Conservation (phyloP, 2,888 invertebrate species). For the Philereme vetulata region DNA sequence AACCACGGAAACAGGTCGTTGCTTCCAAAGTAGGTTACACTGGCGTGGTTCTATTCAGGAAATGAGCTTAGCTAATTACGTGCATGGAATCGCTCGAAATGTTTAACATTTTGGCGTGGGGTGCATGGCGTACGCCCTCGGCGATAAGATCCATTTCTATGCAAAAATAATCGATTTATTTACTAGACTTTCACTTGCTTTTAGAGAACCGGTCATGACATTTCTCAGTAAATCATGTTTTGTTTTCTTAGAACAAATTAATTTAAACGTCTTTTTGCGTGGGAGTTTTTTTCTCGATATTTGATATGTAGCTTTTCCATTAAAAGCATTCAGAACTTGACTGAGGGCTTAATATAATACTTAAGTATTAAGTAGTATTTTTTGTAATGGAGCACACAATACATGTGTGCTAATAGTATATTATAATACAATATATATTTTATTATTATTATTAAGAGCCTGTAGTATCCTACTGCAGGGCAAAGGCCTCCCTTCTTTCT, state of each 20-base stretch:
- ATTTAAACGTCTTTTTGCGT: neutral
- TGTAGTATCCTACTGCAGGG: too few relatives aligned
- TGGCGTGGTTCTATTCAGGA: slow-evolving; percentile 12
- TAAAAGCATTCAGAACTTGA: too few relatives aligned
- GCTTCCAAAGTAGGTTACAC: slow-evolving; percentile 34
- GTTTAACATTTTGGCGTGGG: slow-evolving; percentile 20
- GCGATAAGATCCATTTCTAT: slow-evolving; percentile 5
- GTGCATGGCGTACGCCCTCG: neutral
- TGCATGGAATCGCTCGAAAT: slow-evolving; percentile 2
- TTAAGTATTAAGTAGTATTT: too few relatives aligned
- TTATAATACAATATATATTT: too few relatives aligned
- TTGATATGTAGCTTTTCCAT: too few relatives aligned
- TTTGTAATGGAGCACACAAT: too few relatives aligned
- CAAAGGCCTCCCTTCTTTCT: too few relatives aligned
- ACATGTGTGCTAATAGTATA: too few relatives aligned
- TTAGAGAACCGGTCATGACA: neutral
- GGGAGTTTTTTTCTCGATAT: too few relatives aligned
- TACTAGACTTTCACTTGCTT: neutral
- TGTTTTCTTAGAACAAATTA: neutral
- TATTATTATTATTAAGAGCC: too few relatives aligned
- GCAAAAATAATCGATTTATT: slow-evolving; percentile 2
- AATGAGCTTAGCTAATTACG: slow-evolving; percentile 7
- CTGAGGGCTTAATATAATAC: too few relatives aligned
- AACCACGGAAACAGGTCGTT: slow-evolving; percentile 23
- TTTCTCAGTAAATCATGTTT: neutral